Evolutionary conservation across 2,888 invertebrate species (phyloP), one percentile per base, ranked within the genome.

Genomic region (Adelognathus sp.): DNA sequence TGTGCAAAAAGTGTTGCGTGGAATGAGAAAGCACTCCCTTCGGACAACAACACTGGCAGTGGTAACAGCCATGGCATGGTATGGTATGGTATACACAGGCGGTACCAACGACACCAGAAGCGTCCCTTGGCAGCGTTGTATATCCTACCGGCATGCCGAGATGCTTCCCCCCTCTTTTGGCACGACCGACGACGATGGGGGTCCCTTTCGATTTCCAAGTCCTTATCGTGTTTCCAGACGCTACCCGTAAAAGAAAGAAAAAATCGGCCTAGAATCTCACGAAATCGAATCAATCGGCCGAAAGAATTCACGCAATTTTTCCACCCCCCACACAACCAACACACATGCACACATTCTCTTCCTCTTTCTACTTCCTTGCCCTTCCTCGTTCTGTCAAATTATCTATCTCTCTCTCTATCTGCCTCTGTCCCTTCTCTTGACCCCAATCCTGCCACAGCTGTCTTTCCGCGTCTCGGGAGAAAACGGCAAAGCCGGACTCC

Each of bases 241-340:
- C 50, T 18, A 70, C 50, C 69, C n/a, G n/a, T n/a, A n/a, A n/a
- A n/a, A n/a, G 50, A 50, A 67, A 24, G n/a, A 36, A 39, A 60
- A 64, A 29, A 41, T 64, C 56, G 61, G 36, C 24, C 69, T 29
- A 52, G 69, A 52, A 69, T 64, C 56, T 74, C 41, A 44, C 63
- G 27, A 18, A 70, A 69, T 60, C 78, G 74, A 78, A 78, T 78
- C 69, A 74, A 74, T 78, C 74, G 63, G 58, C 41, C 58, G 60
- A 61, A 60, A 70, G 60, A 71, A 74, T 79, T 71, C 70, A 36
- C 66, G 21, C 31, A 21, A 63, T 39, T 56, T 52, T 24, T 41
- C 31, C 16, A n/a, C n/a, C n/a, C n/a, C n/a, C n/a, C n/a, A n/a
- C n/a, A n/a, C n/a, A n/a, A n/a, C n/a, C n/a, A n/a, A n/a, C n/a